Percentiles rank a stretch among this genome's conserved stretches.
These are phyloP conservation scores for Prionchulus punctatus DNA, from an alignment of 2,888 invertebrate genomes.

Conservation along the genomic window DNA sequence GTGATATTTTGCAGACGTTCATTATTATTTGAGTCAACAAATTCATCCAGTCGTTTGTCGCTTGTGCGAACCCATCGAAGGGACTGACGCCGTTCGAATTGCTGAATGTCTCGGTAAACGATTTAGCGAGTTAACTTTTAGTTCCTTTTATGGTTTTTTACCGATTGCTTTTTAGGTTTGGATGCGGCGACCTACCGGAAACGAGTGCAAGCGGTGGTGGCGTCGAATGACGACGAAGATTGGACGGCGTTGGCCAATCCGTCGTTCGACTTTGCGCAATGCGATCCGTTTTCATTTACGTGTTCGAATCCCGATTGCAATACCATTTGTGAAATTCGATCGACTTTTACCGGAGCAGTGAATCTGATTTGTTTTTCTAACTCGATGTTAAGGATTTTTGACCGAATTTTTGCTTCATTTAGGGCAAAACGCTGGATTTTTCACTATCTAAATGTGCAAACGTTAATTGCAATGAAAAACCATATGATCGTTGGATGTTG, in stretches of 20 bases:
- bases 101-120: conserved; percentile 70
- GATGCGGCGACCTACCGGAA: conserved; percentile 2
- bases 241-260: background rate
- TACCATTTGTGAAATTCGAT: background rate
- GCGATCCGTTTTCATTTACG: conserved; percentile 2
- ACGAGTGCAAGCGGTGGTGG: background rate
- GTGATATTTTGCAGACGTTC: conserved; percentile 45
- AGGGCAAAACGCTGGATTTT: background rate
- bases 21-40: conserved; percentile 85
- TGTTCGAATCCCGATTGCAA: conserved; percentile 9
- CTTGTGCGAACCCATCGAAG: conserved; percentile 85
- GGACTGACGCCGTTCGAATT: conserved; percentile 70
- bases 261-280: background rate
- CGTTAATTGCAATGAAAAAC: background rate
- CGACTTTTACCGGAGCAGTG: background rate
- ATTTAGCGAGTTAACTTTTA: background rate
- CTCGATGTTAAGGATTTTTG: background rate
- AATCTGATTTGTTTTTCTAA: too few species aligned
- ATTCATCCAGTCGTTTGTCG: conserved; percentile 87
- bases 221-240: conserved; percentile 2
- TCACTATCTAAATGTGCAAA: background rate
- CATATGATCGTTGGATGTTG: background rate
- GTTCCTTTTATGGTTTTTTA: background rate
- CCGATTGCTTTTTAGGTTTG: conserved; percentile 2
- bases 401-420: background rate